Evolutionary conservation across 1,140 invertebrate genomes (phyloP).

Genomic region (Brachionus plicatilis): DNA sequence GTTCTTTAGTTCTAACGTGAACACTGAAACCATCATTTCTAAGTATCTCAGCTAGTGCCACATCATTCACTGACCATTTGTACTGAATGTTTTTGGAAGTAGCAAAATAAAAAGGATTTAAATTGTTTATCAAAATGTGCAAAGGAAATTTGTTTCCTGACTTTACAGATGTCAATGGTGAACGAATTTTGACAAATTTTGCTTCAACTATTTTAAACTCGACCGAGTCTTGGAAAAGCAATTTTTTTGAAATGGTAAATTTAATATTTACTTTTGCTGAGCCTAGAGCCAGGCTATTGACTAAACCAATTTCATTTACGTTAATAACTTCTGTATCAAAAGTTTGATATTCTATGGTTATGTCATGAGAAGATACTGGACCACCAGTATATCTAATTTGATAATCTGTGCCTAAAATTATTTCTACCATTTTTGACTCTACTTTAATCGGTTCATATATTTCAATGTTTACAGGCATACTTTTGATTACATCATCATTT

Average conservation of each 20-base stretch:
- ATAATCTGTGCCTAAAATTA: neutral
- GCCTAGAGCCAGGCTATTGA: neutral
- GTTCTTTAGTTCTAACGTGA: neutral
- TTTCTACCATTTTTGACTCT: neutral
- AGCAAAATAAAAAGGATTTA: conserved; percentile 7
- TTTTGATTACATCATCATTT: neutral
- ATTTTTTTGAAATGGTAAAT: neutral
- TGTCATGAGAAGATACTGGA: neutral
- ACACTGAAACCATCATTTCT: neutral
- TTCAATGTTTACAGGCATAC: neutral
- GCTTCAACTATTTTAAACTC: neutral
- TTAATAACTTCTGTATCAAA: neutral
- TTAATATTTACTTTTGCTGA: neutral
- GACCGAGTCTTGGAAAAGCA: neutral
- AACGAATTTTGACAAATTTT: neutral
- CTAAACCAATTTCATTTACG: neutral
- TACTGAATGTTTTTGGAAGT: neutral
- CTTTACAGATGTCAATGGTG: neutral
- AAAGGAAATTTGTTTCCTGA: neutral
- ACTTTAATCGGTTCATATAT: neutral
- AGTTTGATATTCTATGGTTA: neutral
- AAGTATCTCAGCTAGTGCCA: neutral
- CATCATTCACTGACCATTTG: neutral
- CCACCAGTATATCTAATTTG: neutral
- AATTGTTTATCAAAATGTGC: neutral